Base-by-base conservation (phyloP, 2,113 vertebrate species). In the Herpetotheres cachinnans region DNA sequence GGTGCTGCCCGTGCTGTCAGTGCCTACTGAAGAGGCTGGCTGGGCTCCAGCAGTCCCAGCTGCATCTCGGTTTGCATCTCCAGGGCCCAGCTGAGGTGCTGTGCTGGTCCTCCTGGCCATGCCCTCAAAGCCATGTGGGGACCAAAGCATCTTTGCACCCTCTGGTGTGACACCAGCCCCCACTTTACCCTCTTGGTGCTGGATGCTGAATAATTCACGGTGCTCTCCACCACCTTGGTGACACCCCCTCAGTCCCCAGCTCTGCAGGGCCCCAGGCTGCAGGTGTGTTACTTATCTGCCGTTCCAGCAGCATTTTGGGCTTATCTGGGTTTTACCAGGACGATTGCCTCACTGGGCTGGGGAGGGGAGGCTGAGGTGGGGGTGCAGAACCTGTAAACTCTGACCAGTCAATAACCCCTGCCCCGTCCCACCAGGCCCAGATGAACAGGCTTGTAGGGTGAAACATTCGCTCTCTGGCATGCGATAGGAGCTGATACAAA, bases 381-480 rank as follows among this genome's bases (percentile, higher is more conserved):
- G 52, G 5, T 38, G 59, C 10, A 58, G 46, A 72, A 24, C 13
- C 26, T 59, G 30, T n/a, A 86, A 91, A 47, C 40, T 18, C 16
- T 25, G 38, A 21, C 15, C 26, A 34, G 30, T 9, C 52, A 25
- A 2, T 11, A 50, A 29, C 5, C 25, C 20, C 34, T 80, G 13
- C 27, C 40, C 17, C 7, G 11, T 26, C 29, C 36, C 3, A 2
- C 14, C 58, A 52, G 47, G 19, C 38, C 14, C 44, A 70, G 61
- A 17, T 5, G 19, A 87, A 36, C 1, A 0, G 17, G 16, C 46
- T 55, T 4, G 6, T 8, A 7, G 74, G 15, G 29, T 3, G 11
- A 77, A 54, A 17, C 1, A 4, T 32, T 76, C 0, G 0, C 11
- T 58, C 42, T 66, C 42, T 2, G 1, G 34, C 29, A 2, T 7